phyloP scores from a whole-genome alignment of 2,797 vertebrate genomes.

The Crenichthys baileyi region DNA sequence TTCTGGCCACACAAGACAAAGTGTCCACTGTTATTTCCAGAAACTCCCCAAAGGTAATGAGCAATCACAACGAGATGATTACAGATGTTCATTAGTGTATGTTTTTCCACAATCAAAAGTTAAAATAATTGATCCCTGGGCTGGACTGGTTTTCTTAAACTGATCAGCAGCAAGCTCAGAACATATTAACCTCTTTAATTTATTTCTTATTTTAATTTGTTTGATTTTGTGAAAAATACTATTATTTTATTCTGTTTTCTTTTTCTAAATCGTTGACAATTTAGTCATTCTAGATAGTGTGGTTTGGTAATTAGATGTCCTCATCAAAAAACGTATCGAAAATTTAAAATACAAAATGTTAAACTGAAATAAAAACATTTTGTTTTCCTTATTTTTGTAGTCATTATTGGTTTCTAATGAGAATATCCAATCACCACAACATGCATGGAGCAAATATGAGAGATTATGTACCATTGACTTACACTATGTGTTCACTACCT shows the following conservation, averaged over 20 bases:
- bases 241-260: not conserved
- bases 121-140: not conserved
- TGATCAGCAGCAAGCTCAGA: not conserved
- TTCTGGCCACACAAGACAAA: not conserved
- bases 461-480: not conserved
- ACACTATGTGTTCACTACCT: not conserved
- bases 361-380: not conserved
- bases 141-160: not conserved
- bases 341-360: not conserved
- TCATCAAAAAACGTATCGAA: not conserved
- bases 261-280: not conserved
- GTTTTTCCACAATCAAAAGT: not conserved
- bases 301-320: not conserved
- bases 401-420: not conserved
- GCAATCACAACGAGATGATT: not conserved
- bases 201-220: not conserved
- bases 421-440: not conserved
- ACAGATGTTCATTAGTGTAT: constrained; percentile 4
- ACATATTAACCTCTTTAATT: not conserved
- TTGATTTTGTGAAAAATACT: not conserved
- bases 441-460: too few species aligned
- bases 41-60: not conserved
- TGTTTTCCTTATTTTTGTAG: not conserved
- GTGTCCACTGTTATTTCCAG: not conserved
- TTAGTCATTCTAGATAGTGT: not conserved